Conservation (phyloP, 2,113 vertebrate genomes). For the Hippocampus abdominalis region DNA sequence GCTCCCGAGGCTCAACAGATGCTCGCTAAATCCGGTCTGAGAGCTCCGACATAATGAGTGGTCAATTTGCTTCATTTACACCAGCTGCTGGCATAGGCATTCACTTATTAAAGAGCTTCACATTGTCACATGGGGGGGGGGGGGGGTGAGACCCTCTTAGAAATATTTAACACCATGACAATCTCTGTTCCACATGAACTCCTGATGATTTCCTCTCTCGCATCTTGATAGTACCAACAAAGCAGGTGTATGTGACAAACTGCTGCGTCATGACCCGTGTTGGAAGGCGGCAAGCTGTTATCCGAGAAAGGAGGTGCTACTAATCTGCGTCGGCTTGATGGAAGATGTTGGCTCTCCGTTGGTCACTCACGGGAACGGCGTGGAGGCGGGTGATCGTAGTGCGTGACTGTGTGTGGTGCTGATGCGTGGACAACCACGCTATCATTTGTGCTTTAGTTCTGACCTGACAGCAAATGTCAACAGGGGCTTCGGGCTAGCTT, state of each 20-base stretch:
- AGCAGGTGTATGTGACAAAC: conserved; percentile 34
- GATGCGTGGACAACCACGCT: neutral
- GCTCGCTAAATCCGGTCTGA: neutral
- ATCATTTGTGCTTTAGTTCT: neutral
- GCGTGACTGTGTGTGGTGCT: neutral
- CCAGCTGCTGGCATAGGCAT: neutral
- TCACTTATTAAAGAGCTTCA: neutral
- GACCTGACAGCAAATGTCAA: too few relatives aligned
- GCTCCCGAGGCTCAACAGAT: neutral
- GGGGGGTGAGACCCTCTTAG: neutral
- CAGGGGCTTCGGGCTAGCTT: neutral
- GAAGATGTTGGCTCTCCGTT: conserved; percentile 21
- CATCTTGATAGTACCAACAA: conserved; percentile 25
- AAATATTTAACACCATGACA: neutral
- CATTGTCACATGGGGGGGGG: neutral
- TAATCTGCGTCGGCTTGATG: conserved; percentile 9
- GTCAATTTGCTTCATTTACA: conserved; percentile 1
- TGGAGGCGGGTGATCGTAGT: neutral
- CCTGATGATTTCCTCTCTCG: neutral
- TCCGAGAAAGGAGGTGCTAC: conserved; percentile 8
- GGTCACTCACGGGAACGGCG: neutral
- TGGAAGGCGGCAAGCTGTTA: conserved; percentile 40
- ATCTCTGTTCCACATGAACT: neutral
- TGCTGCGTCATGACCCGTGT: conserved; percentile 33
- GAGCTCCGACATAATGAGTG: neutral